A percentile compares a stretch with the other conserved stretches of the same genome.
These are phyloP conservation scores for Drosophila pallidifrons DNA, from an alignment of 1,140 invertebrate species.

Conservation along the genomic window DNA sequence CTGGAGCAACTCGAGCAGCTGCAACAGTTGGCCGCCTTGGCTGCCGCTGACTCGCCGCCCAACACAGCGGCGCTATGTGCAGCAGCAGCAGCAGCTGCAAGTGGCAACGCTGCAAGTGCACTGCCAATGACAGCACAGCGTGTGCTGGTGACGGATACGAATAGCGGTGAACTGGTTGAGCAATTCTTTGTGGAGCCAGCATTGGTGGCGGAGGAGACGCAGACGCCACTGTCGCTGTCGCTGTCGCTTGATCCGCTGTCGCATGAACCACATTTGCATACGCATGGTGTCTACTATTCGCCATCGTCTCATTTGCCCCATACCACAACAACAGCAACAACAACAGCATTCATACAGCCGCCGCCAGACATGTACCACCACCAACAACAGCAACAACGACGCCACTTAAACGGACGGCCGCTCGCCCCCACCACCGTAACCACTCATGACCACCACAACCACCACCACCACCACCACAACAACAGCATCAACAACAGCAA, in stretches of 20 bases:
- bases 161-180: constrained; percentile 73
- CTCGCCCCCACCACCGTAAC: constrained; percentile 63
- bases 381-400: constrained; percentile 47
- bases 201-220: constrained; percentile 61
- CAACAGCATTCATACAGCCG: constrained; percentile 37
- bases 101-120: constrained; percentile 4
- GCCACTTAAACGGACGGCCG: constrained; percentile 63
- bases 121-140: constrained; percentile 60
- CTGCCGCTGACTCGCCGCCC: constrained; percentile 77
- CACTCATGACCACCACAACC: constrained; percentile 36
- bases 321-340: constrained; percentile 31
- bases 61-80: constrained; percentile 58
- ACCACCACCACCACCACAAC: constrained; percentile 44
- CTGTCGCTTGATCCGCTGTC: constrained; percentile 39
- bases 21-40: constrained; percentile 74
- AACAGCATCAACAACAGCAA: constrained; percentile 19
- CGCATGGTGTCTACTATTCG: constrained; percentile 64
- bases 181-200: constrained; percentile 76
- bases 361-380: constrained; percentile 48
- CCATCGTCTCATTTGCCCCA: constrained; percentile 62
- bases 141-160: constrained; percentile 69
- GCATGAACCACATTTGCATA: constrained; percentile 67
- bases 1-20: constrained; percentile 79
- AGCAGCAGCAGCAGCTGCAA: neutral
- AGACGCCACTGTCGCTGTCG: constrained; percentile 32